Evolutionary conservation across 2,113 vertebrate species (phyloP).

Genomic region (Pongo abelii): DNA sequence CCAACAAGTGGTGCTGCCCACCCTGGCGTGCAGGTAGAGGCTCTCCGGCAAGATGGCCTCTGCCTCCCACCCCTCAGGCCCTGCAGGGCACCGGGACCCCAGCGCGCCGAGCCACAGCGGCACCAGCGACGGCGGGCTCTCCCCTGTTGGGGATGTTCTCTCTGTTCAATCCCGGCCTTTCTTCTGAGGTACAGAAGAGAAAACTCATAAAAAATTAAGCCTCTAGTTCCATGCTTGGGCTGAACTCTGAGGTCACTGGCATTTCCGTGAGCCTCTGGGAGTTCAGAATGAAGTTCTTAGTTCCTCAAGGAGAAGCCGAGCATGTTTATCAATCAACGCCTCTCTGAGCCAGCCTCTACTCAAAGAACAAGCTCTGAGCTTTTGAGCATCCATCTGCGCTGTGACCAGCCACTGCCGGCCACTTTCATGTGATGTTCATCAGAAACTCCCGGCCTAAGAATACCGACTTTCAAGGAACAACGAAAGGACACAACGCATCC

Average conservation of each 20-base stretch:
- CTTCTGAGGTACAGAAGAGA: background rate
- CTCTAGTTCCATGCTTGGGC: background rate
- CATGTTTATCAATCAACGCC: constrained; percentile 67
- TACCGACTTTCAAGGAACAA: constrained; percentile 72
- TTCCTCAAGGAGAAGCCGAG: constrained; percentile 69
- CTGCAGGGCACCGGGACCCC: too few species aligned
- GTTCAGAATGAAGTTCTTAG: constrained; percentile 79
- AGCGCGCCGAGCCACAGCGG: background rate
- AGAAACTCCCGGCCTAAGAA: constrained; percentile 72
- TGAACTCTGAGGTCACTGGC: constrained; percentile 66
- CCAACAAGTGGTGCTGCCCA: too few species aligned
- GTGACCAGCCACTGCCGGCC: constrained; percentile 45
- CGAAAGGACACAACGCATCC: background rate
- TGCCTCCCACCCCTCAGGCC: too few species aligned
- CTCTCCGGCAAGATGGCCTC: too few species aligned
- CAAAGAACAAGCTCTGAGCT: constrained; percentile 48
- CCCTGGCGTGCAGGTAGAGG: too few species aligned
- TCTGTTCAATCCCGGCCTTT: background rate
- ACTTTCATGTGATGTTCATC: constrained; percentile 72
- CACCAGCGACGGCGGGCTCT: background rate
- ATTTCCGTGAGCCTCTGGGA: constrained; percentile 76
- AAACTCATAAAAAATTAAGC: constrained; percentile 76
- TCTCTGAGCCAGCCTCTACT: constrained; percentile 30
- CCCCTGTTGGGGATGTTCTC: background rate
- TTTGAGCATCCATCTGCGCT: constrained; percentile 52